Conservation (phyloP, 2,797 vertebrate genomes). For the Darevskia nairensis region DNA sequence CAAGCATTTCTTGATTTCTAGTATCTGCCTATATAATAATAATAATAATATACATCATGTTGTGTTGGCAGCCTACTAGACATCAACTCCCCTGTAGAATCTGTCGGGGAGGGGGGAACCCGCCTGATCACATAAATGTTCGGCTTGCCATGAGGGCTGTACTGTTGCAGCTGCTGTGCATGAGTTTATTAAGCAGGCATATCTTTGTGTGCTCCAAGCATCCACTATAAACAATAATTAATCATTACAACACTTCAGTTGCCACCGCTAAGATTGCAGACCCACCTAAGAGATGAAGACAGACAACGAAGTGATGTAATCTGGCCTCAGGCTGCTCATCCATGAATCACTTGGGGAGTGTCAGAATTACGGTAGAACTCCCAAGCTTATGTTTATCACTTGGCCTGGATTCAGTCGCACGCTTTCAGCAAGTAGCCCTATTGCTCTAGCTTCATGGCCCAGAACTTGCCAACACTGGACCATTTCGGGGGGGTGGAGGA, state of each 20-base stretch:
- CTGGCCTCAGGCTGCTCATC: neutral
- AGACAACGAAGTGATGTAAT: conserved; percentile 21
- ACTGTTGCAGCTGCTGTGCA: neutral
- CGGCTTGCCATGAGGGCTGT: neutral
- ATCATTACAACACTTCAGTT: neutral
- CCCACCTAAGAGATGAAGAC: neutral
- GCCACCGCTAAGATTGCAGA: neutral
- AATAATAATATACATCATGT: neutral
- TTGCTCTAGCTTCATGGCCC: neutral
- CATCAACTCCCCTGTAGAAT: no score
- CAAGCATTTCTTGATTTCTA: no score
- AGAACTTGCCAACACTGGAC: neutral
- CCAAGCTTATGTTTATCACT: rapidly evolving
- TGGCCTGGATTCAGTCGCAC: neutral
- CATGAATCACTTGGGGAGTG: conserved; percentile 5
- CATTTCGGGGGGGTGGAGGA: neutral
- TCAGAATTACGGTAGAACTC: neutral
- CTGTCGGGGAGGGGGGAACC: neutral
- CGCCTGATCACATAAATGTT: neutral
- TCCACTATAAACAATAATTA: conserved; percentile 2
- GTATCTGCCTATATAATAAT: no score
- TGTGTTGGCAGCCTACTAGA: neutral
- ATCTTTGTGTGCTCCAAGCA: conserved; percentile 15
- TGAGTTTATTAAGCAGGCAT: neutral
- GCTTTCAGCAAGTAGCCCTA: neutral